Evolutionary conservation across 2,113 vertebrate genomes (phyloP).

Genomic region (Ancistrus triradiatus): DNA sequence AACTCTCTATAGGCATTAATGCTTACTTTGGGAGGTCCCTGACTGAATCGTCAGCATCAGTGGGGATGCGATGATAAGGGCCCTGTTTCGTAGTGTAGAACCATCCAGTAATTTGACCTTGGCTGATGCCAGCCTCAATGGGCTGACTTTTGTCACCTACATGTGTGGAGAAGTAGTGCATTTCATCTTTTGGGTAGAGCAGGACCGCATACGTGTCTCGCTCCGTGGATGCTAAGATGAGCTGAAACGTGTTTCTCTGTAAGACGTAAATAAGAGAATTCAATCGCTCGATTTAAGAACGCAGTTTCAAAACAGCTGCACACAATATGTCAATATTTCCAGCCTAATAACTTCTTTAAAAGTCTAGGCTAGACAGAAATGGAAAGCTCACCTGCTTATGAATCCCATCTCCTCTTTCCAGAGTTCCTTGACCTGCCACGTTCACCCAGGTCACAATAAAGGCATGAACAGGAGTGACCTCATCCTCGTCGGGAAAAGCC

Average conservation of each 20-base stretch:
- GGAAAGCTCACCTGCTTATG: slow-evolving; percentile 63
- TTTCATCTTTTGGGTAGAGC: slow-evolving; percentile 79
- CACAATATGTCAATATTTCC: too few relatives aligned
- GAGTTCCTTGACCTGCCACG: slow-evolving; percentile 61
- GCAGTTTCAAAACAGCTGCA: too few relatives aligned
- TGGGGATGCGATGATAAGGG: slow-evolving; percentile 74
- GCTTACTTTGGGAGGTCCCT: slow-evolving; percentile 79
- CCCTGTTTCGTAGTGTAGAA: slow-evolving; percentile 65
- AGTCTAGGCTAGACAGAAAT: not conserved
- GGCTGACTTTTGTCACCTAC: slow-evolving; percentile 53
- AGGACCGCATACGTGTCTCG: slow-evolving; percentile 80
- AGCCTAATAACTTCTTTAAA: not conserved
- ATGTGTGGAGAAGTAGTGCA: slow-evolving; percentile 77
- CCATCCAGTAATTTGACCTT: slow-evolving; percentile 68
- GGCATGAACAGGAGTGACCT: slow-evolving; percentile 59
- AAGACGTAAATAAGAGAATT: not conserved
- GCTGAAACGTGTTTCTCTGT: slow-evolving; percentile 93
- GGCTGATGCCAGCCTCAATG: slow-evolving; percentile 80
- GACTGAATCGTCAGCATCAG: slow-evolving; percentile 70
- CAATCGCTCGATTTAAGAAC: not conserved
- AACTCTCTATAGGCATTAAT: too few relatives aligned
- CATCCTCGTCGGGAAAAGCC: slow-evolving; percentile 70
- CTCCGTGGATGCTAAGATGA: slow-evolving; percentile 79
- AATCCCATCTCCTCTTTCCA: slow-evolving; percentile 48
- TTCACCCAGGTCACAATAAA: slow-evolving; percentile 87